Evolutionary conservation across 2,888 invertebrate species (phyloP).

Genomic region (Cryptocheilus praepositus): DNA sequence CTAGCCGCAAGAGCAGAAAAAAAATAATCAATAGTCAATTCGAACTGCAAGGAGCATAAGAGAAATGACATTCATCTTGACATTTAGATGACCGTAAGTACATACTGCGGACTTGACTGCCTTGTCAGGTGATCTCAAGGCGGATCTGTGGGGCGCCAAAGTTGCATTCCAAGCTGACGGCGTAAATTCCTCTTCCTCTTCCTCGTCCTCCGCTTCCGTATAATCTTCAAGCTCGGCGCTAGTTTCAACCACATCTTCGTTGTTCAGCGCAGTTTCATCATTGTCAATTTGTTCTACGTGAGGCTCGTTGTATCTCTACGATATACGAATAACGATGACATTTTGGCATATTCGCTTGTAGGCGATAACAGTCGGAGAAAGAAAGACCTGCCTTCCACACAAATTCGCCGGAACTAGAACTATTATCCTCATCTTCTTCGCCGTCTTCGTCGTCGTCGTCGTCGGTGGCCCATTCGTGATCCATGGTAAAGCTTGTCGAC

Average conservation of each 20-base stretch:
- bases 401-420: conserved; percentile 86
- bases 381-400: conserved; percentile 83
- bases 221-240: conserved; percentile 30
- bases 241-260: conserved; percentile 23
- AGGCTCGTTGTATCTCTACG: conserved; percentile 64
- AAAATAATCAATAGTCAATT: conserved; percentile 12
- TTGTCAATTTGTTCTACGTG: conserved; percentile 52
- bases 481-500: conserved; percentile 76
- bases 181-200: conserved; percentile 82
- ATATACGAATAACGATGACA: not conserved
- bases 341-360: too few species aligned
- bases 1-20: conserved; percentile 63
- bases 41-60: conserved; percentile 1
- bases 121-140: conserved; percentile 81
- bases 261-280: conserved; percentile 30
- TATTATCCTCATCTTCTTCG: conserved; percentile 78
- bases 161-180: conserved; percentile 89
- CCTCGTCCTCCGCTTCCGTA: conserved; percentile 75
- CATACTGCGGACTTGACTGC: conserved; percentile 72
- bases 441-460: conserved; percentile 75
- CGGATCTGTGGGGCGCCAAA: conserved; percentile 85
- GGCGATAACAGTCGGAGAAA: too few species aligned
- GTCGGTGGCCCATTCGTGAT: conserved; percentile 83
- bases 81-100: not conserved
- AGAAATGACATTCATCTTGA: not conserved